Evolutionary conservation across 2,113 vertebrate genomes (phyloP), one percentile per base, ranked within the genome.

Genomic region (Corythoichthys intestinalis): DNA sequence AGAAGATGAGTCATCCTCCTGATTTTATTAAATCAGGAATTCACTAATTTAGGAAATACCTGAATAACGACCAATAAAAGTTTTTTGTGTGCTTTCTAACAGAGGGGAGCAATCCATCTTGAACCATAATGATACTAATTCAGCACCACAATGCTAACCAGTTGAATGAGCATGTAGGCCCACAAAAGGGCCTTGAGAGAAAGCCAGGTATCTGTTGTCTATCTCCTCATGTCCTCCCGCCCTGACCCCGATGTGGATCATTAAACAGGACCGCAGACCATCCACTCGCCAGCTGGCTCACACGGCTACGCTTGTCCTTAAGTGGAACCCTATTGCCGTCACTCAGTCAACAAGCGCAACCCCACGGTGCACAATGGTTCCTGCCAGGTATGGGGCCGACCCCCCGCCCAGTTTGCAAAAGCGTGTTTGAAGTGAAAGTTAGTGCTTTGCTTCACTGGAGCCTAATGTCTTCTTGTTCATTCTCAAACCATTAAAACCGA

Each of bases 401-500:
- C 38, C 35, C 49, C 68, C 47, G 7, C 39, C 38, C 34, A 38
- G 48, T 76, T 67, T 57, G 37, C 44, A 69, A 75, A 58, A 48
- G 63, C 57, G 50, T 63, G 75, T 88, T 87, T 88, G 86, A 85
- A 86, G 86, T 80, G 73, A 86, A 83, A 76, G 76, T 78, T 74
- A 53, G 64, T 50, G 82, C 70, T 69, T 74, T 20, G 79, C 84
- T 90, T 77, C 84, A 83, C 53, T 41, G 70, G 78, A 89, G 84
- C 85, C 77, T 77, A 71, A 86, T 76, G 77, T 79, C 83, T 66
- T 79, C 73, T 76, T 62, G 74, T 4, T 34, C 75, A 81, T 88
- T 90, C 88, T 90, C 86, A 86, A 85, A 78, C 74, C 77, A 84
- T 84, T 89, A 86, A 85, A 86, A 81, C 68, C 84, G 74, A 88